Conservation (phyloP, 2,113 vertebrate species). For the Acrocephalus arundinaceus region DNA sequence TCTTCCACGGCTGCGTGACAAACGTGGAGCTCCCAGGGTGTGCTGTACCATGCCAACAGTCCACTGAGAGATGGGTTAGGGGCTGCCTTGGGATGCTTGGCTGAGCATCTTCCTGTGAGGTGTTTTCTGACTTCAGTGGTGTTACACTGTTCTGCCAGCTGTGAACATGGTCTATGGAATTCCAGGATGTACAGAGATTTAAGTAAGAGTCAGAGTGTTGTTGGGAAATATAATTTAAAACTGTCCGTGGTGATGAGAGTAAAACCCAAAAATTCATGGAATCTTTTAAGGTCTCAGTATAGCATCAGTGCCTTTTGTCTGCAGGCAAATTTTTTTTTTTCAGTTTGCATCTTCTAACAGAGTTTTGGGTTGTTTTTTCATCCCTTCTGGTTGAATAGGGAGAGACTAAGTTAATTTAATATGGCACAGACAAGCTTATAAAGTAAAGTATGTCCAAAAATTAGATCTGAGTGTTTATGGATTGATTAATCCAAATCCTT, state of each 20-base stretch:
- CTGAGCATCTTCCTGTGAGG: background rate
- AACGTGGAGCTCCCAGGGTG: background rate
- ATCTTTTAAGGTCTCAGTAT: constrained; percentile 8
- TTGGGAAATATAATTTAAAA: background rate
- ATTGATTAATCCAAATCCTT: background rate
- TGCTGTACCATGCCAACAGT: background rate
- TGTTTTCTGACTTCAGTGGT: background rate
- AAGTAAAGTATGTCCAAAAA: background rate
- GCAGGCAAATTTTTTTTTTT: constrained; percentile 24
- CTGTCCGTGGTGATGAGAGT: background rate
- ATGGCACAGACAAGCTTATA: background rate
- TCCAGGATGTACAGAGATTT: background rate
- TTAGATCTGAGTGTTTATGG: background rate
- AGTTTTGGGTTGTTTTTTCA: background rate
- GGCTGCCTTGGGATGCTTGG: background rate
- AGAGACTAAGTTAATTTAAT: background rate
- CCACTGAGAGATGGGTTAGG: background rate
- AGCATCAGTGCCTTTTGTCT: constrained; percentile 22
- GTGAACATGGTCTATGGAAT: background rate
- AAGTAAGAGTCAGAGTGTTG: background rate
- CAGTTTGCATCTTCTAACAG: background rate
- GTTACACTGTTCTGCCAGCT: background rate
- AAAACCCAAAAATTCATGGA: constrained; percentile 15
- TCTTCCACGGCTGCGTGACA: background rate
- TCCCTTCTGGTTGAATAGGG: background rate